Percentiles rank a stretch among this genome's conserved stretches.
phyloP scores from a whole-genome alignment of 2,888 invertebrate genomes.

The Tillus elongatus region DNA sequence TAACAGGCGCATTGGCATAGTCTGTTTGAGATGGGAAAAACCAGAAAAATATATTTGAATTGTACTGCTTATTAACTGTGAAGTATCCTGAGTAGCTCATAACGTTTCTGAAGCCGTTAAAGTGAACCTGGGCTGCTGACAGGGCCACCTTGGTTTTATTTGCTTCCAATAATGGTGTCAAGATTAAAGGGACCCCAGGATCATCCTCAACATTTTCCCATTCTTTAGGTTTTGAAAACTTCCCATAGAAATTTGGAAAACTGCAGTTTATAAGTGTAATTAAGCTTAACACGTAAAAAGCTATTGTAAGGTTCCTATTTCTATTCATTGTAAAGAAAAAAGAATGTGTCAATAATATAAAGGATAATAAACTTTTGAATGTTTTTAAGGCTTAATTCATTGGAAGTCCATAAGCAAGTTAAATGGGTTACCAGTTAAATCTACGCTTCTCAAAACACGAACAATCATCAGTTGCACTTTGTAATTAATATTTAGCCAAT shows the following conservation, averaged over 20 bases:
- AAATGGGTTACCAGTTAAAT: too few species aligned
- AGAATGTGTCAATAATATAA: too few species aligned
- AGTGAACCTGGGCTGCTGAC: conserved; percentile 43
- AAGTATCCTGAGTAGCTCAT: conserved; percentile 63
- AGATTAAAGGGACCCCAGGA: conserved; percentile 56
- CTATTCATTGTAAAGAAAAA: too few species aligned
- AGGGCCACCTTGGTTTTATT: conserved; percentile 61
- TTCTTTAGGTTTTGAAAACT: neutral
- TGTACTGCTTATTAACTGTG: conserved; percentile 62
- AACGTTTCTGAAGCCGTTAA: conserved; percentile 41
- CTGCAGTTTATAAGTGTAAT: too few species aligned
- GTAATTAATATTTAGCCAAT: too few species aligned
- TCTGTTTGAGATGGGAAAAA: conserved; percentile 57
- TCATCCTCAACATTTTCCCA: conserved; percentile 24
- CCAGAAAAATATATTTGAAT: conserved; percentile 82
- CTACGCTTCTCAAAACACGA: too few species aligned
- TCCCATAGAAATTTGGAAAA: conserved; percentile 14
- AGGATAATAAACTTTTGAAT: too few species aligned
- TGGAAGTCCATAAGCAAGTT: too few species aligned
- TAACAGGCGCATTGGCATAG: conserved; percentile 51
- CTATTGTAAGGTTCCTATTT: too few species aligned
- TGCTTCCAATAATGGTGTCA: conserved; percentile 64
- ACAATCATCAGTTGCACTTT: too few species aligned
- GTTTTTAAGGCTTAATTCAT: too few species aligned
- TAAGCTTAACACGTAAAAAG: too few species aligned